These are phyloP conservation scores for Stenotaenia linearis DNA, from an alignment of 2,888 invertebrate genomes.

Conservation along the genomic window DNA sequence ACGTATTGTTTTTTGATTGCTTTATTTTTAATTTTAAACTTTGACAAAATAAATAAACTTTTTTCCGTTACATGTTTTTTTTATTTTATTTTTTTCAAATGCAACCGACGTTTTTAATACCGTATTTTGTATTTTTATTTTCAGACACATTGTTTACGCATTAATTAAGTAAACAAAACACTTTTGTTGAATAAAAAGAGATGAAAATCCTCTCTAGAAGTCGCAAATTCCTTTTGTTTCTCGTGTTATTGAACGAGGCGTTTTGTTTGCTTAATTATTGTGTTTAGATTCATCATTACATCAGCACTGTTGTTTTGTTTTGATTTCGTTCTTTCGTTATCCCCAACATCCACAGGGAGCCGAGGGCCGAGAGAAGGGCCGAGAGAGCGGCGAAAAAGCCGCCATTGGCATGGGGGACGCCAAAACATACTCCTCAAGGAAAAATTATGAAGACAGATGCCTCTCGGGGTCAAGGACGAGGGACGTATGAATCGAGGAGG, in stretches of 20 bases:
- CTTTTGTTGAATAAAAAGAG: too few relatives aligned
- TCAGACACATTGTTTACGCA: too few relatives aligned
- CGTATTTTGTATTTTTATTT: neutral
- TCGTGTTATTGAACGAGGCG: neutral
- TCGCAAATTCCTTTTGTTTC: neutral
- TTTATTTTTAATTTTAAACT: neutral
- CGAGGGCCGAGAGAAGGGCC: slow-evolving; percentile 6
- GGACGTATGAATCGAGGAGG: neutral
- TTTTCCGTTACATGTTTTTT: neutral
- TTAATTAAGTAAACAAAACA: too few relatives aligned
- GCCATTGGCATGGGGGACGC: slow-evolving; percentile 14
- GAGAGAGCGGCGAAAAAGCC: neutral
- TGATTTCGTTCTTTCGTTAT: neutral
- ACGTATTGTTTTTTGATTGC: neutral
- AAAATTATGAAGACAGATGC: slow-evolving; percentile 5
- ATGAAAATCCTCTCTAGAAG: neutral
- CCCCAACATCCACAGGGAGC: slow-evolving; percentile 13
- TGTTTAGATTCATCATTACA: neutral
- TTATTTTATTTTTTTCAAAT: neutral
- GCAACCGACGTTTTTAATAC: neutral
- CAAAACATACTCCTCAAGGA: slow-evolving; percentile 1
- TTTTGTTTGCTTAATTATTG: neutral
- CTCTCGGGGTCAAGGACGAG: neutral
- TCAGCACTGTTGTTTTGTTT: neutral
- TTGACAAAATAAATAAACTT: neutral